Evolutionary conservation across 1,140 invertebrate species (phyloP).

Genomic region (Asobara japonica): DNA sequence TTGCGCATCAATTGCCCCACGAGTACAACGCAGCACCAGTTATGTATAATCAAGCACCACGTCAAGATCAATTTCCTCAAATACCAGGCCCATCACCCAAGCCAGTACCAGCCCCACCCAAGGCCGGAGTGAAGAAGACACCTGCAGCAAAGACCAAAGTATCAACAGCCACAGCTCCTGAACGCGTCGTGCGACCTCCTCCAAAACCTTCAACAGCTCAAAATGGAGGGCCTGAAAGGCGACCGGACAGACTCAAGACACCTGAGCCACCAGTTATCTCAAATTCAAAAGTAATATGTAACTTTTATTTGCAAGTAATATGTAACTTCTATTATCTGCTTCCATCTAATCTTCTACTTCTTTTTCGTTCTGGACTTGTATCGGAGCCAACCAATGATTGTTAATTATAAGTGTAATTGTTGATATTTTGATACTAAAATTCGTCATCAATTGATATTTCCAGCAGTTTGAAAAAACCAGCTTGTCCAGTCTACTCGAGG

Average conservation of each 20-base stretch:
- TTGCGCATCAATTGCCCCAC: conserved; percentile 36
- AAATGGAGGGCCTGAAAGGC: conserved; percentile 37
- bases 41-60: conserved; percentile 50
- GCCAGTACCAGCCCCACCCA: conserved; percentile 20
- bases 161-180: no score
- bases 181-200: no score
- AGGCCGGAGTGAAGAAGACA: neutral
- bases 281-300: conserved; percentile 59
- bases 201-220: no score
- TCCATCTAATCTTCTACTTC: neutral
- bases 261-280: conserved; percentile 65
- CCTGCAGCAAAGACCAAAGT: no score
- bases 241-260: conserved; percentile 59
- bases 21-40: conserved; percentile 51
- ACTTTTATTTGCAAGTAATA: no score
- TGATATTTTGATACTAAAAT: neutral
- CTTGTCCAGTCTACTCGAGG: conserved; percentile 65
- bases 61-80: conserved; percentile 25
- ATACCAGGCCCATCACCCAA: conserved; percentile 30
- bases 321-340: no score
- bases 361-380: conserved; percentile 16
- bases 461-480: conserved; percentile 65
- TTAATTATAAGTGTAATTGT: conserved; percentile 7
- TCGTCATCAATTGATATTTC: conserved; percentile 45
- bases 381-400: neutral